These are phyloP conservation scores for Naja naja DNA, from an alignment of 2,113 vertebrate genomes.

Conservation along the genomic window DNA sequence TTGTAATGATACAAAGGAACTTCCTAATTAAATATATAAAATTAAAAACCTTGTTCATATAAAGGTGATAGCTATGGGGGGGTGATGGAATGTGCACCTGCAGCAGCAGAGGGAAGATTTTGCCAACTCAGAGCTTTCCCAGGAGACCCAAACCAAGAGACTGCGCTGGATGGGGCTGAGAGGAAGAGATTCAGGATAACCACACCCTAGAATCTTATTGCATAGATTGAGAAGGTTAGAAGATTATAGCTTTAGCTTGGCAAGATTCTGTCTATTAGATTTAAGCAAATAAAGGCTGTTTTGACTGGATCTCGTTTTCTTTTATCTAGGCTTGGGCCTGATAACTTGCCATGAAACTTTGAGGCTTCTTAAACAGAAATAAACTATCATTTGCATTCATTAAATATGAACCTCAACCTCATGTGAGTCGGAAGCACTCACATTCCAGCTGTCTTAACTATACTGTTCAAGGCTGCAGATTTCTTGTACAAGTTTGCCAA, in stretches of 20 bases:
- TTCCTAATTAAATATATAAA: not conserved
- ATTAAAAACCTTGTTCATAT: not conserved
- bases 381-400: not conserved
- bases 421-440: not conserved
- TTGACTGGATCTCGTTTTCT: not conserved
- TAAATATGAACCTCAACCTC: not conserved
- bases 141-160: not conserved
- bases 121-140: not conserved
- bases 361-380: not conserved
- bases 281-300: not conserved
- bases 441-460: not conserved
- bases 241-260: not conserved
- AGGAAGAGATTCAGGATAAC: not conserved
- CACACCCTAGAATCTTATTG: not conserved
- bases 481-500: not conserved
- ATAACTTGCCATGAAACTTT: not conserved
- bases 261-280: not conserved
- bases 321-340: not conserved
- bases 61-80: not conserved
- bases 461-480: not conserved
- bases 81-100: not conserved
- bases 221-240: not conserved
- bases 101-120: not conserved
- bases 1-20: not conserved
- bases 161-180: not conserved